Percentiles rank a stretch among this genome's conserved stretches.
Conservation (phyloP, 2,797 vertebrate species). For the Sebastes itinus region DNA sequence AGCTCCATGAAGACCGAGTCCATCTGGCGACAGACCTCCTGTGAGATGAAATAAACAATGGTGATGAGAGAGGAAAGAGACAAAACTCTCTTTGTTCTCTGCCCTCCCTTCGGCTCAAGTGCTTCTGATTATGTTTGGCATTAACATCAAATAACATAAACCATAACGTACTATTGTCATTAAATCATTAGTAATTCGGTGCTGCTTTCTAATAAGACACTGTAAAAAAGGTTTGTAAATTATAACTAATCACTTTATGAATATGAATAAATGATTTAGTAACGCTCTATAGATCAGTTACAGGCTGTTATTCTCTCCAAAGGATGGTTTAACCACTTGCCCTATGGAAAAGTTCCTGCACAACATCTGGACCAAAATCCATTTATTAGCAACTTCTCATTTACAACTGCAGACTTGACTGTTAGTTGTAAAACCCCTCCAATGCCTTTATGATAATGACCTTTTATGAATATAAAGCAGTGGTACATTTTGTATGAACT, state of each 20-base stretch:
- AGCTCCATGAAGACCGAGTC: slow-evolving; percentile 89
- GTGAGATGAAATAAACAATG: slow-evolving; percentile 40
- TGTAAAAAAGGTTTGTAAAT: background rate
- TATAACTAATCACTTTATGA: no score
- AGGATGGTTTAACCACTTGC: background rate
- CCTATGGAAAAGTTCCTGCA: background rate
- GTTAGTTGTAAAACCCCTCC: background rate
- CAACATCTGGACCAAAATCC: background rate
- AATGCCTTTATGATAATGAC: background rate
- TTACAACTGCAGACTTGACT: background rate
- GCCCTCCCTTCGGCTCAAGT: background rate
- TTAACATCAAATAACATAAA: background rate
- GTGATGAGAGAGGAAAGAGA: background rate
- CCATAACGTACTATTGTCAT: background rate
- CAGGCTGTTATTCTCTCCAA: background rate
- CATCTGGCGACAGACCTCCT: slow-evolving; percentile 88
- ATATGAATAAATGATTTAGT: background rate
- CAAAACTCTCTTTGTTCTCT: slow-evolving; percentile 10
- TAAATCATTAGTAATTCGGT: background rate
- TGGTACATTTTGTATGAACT: background rate
- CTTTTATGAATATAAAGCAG: background rate
- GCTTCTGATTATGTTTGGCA: background rate
- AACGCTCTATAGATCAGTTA: background rate
- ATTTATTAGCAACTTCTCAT: background rate
- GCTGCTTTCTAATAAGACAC: background rate